Evolutionary conservation across 1,140 invertebrate genomes (phyloP), one percentile per base, ranked within the genome.

Genomic region (Conus ventricosus): DNA sequence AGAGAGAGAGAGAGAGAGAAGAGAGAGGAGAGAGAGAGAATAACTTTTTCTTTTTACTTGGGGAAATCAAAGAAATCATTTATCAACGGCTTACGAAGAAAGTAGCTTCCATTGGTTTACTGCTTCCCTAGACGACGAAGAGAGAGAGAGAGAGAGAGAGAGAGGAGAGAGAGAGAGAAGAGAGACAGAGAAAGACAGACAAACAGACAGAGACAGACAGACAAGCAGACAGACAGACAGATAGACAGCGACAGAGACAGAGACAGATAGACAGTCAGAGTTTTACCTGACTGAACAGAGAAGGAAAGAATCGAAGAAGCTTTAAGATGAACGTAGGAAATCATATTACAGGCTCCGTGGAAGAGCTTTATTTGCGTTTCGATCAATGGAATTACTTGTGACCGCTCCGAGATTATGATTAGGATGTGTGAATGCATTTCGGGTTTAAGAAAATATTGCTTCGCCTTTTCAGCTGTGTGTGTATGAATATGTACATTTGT

Each of bases 141-240:
- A 25, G 67, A 75, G 67, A 75, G 67, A 75, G 67, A 75, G 67
- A 75, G 67, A 75, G 67, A 75, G 67, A 75, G 67, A 75, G 67
- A 75, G 67, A 75, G 67, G 20, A 20, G 20, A 20, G 20, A 20
- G 20, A 20, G 20, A 20, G 67, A 7, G 20, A 20, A 75, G 13
- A 75, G 67, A 75, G 67, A 75, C 4, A 75, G 67, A 75, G 67
- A 75, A 7, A 75, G 20, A 23, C 4, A 75, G 20, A 75, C 67
- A 75, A 1, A 75, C 67, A 75, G 20, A 75, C 13, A 75, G 20
- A 75, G 20, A 75, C 13, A 75, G 20, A 75, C 13, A 75, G 20
- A 75, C 13, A 75, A 1, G 7, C 13, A 75, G 20, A 75, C 13
- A 71, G 17, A 71, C 7, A 20, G 7, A 71, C 7, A 71, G 7